Evolutionary conservation across 2,113 vertebrate species (phyloP).

Genomic region (Phocoena sinus): DNA sequence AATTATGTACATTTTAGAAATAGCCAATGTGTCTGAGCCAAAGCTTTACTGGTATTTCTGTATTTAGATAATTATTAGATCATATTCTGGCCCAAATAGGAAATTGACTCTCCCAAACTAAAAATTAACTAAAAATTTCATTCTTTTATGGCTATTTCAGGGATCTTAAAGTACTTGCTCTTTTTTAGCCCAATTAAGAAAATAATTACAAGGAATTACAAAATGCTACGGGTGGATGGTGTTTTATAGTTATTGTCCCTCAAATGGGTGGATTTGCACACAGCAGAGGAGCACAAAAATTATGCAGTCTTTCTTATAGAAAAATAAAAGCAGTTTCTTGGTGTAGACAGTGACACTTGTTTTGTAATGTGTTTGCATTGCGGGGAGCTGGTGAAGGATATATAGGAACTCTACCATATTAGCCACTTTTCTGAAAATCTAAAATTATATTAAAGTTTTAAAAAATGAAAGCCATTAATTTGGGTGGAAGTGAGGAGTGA

Average conservation of each 20-base stretch:
- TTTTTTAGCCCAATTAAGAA: conserved; percentile 50
- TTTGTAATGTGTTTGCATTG: neutral
- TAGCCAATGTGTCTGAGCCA: neutral
- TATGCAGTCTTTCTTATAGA: neutral
- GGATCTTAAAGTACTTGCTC: conserved; percentile 29
- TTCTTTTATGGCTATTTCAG: conserved; percentile 29
- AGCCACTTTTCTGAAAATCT: conserved; percentile 19
- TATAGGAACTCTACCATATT: neutral
- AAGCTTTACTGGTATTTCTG: conserved; percentile 13
- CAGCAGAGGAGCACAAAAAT: conserved; percentile 25
- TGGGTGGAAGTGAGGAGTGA: neutral
- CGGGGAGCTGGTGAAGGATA: neutral
- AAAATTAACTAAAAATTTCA: conserved; percentile 48
- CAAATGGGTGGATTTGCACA: neutral
- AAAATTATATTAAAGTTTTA: neutral
- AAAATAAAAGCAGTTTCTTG: conserved; percentile 34
- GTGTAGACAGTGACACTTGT: neutral
- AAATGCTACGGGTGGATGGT: conserved; percentile 9
- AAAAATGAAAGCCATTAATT: neutral
- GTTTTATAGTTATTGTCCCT: conserved; percentile 20
- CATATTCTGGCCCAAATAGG: conserved; percentile 30
- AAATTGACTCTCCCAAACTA: conserved; percentile 14
- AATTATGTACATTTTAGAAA: conserved; percentile 36
- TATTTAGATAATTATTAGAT: conserved; percentile 33
- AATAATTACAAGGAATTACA: conserved; percentile 50